A percentile compares a stretch with the other conserved stretches of the same genome.
Conservation (phyloP, 2,797 vertebrate species). For the Acanthurus tractus region DNA sequence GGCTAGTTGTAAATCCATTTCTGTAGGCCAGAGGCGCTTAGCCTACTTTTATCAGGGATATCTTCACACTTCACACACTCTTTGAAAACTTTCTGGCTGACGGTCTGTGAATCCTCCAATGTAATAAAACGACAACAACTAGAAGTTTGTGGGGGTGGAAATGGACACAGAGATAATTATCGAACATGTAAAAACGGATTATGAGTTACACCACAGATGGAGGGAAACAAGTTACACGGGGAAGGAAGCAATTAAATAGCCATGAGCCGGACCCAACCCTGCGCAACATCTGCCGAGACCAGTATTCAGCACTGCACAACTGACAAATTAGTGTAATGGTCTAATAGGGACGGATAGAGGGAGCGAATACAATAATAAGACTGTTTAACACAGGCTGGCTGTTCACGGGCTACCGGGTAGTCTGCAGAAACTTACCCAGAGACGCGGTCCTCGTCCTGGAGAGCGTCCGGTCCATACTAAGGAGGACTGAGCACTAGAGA, state of each 20-base stretch:
- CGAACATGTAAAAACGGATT: conserved; percentile 84
- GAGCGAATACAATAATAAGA: conserved; percentile 81
- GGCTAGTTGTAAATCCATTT: conserved; percentile 23
- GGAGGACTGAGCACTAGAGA: conserved; percentile 85
- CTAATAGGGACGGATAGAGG: conserved; percentile 81
- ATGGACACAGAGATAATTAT: conserved; percentile 82
- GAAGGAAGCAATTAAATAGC: conserved; percentile 88
- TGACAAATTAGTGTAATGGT: conserved; percentile 85
- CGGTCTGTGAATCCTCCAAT: conserved; percentile 77
- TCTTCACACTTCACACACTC: conserved; percentile 60
- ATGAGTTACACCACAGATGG: conserved; percentile 83
- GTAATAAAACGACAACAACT: conserved; percentile 78
- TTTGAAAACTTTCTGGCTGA: conserved; percentile 71
- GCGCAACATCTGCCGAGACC: conserved; percentile 85
- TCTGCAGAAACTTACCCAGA: conserved; percentile 91
- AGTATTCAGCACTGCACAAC: conserved; percentile 80
- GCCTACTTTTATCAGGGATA: conserved; percentile 64
- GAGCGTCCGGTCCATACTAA: conserved; percentile 81
- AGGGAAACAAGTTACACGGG: conserved; percentile 84
- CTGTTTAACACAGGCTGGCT: conserved; percentile 76
- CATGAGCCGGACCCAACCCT: conserved; percentile 84
- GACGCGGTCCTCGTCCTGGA: conserved; percentile 84
- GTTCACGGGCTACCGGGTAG: conserved; percentile 74
- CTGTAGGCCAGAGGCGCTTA: conserved; percentile 53
- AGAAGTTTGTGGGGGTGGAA: conserved; percentile 79